A percentile compares a stretch with the other conserved stretches of the same genome.
Evolutionary conservation across 1,140 invertebrate genomes (phyloP).

Genomic region (Cyphomyrmex costatus): DNA sequence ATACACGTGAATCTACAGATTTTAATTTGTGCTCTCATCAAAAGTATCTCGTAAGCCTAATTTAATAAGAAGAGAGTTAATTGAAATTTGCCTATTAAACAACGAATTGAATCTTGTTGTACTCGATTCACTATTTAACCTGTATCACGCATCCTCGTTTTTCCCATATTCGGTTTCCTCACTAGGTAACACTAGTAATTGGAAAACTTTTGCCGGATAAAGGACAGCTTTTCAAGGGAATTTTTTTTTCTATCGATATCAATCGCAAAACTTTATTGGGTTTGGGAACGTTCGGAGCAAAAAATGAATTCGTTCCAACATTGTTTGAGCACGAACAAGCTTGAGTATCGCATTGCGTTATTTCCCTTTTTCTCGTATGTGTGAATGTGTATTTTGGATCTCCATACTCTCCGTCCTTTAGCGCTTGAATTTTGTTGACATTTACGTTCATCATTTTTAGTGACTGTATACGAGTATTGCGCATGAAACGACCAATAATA

Average conservation of each 20-base stretch:
- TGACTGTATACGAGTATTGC: neutral
- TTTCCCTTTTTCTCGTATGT: conserved; percentile 4
- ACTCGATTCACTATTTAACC: conserved; percentile 2
- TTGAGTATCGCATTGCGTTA: conserved; percentile 45
- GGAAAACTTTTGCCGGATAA: conserved; percentile 55
- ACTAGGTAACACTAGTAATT: conserved; percentile 49
- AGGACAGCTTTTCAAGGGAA: conserved; percentile 34
- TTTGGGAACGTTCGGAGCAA: conserved; percentile 2
- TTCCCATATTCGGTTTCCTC: conserved; percentile 44
- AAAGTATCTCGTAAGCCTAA: conserved; percentile 14
- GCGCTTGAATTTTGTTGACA: conserved; percentile 29
- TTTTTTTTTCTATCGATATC: conserved; percentile 47
- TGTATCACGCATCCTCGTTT: neutral
- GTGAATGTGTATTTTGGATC: conserved; percentile 23
- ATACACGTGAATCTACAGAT: neutral
- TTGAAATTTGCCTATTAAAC: conserved; percentile 40
- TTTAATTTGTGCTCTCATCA: neutral
- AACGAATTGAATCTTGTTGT: neutral
- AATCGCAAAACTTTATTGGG: conserved; percentile 51
- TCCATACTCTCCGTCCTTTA: conserved; percentile 3
- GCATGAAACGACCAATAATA: conserved; percentile 3
- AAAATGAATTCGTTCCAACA: conserved; percentile 57
- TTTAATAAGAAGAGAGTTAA: conserved; percentile 25
- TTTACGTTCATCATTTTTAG: conserved; percentile 32
- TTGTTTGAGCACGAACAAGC: conserved; percentile 47